Conservation (phyloP, 2,888 invertebrate species). For the Ormyrus pomaceus region DNA sequence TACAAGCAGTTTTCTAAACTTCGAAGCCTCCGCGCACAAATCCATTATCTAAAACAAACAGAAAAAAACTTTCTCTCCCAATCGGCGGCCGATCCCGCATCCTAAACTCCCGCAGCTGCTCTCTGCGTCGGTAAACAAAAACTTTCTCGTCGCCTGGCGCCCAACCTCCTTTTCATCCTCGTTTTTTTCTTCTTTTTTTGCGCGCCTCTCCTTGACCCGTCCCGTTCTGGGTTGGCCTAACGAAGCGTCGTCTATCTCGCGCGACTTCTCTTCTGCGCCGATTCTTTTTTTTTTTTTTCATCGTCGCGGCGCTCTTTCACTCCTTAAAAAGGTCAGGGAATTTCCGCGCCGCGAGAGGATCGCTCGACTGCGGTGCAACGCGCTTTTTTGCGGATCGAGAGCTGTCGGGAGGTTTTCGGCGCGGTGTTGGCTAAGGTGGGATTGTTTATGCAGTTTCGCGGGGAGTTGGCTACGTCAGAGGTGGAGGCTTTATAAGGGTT, state of each 20-base stretch:
- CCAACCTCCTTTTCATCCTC: not conserved
- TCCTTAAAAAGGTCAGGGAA: constrained; percentile 38
- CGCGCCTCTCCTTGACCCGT: constrained; percentile 50
- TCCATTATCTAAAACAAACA: too few relatives aligned
- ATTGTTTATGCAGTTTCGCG: too few relatives aligned
- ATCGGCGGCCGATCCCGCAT: too few relatives aligned
- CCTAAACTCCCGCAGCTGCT: too few relatives aligned
- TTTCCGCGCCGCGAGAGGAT: not conserved
- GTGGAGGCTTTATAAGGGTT: too few relatives aligned
- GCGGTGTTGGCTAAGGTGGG: too few relatives aligned
- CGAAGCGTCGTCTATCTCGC: constrained; percentile 19
- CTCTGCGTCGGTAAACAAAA: too few relatives aligned
- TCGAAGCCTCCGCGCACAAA: too few relatives aligned
- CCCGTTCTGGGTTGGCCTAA: constrained; percentile 51
- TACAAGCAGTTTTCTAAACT: too few relatives aligned
- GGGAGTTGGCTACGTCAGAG: too few relatives aligned
- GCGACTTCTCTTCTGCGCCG: not conserved
- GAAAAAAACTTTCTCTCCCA: too few relatives aligned
- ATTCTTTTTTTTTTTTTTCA: not conserved
- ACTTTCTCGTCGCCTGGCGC: not conserved
- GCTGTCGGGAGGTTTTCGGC: constrained; percentile 17
- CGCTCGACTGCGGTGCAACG: too few relatives aligned
- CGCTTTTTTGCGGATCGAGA: not conserved
- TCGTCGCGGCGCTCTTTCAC: constrained; percentile 41
- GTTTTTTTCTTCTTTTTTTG: not conserved